Evolutionary conservation across 2,113 vertebrate species (phyloP), one percentile per base, ranked within the genome.

Genomic region (Percopsis transmontana): DNA sequence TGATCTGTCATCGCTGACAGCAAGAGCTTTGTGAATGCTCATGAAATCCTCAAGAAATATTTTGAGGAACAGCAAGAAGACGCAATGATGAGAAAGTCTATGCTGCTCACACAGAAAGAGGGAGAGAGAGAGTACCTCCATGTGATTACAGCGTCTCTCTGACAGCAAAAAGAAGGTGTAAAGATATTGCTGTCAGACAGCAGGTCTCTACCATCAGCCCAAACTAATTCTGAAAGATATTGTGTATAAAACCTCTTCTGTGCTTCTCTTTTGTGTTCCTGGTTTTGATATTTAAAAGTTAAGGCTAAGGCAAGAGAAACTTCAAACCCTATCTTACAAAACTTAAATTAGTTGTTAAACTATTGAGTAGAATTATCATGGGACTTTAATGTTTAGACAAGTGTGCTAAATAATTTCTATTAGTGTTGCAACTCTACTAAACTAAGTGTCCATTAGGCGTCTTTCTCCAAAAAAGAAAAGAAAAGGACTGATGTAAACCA

Each of bases 81-180:
- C 21, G 57, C 1, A 20, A 58, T 21, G 40, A 58, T 40, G 13
- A 21, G 38, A 21, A 59, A 59, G 20, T 10, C 12, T 45, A n/a
- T 7, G 38, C 38, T 12, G 57, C 39, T 21, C 27, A 13, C 11
- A 42, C 6, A 20, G 39, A 21, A 19, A 24, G n/a, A 58, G 38
- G 14, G 2, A 19, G 15, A 18, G 55, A 21, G 23, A 41, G 39
- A 14, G 16, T 16, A 63, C 42, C 70, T 40, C 45, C 51, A 33
- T 58, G 13, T 53, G 15, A 42, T 12, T 59, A 40, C 20, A 38
- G 0, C 1, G 16, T 48, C 10, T 56, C 20, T 70, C 39, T 47
- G 57, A 72, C 27, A 45, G 48, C 54, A 76, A 33, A 62, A 39
- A 45, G 48, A 16, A 33, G 72, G 42, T 40, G n/a, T 33, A 9